Conservation (phyloP, 2,797 vertebrate species). For the Chaetophractus vellerosus region DNA sequence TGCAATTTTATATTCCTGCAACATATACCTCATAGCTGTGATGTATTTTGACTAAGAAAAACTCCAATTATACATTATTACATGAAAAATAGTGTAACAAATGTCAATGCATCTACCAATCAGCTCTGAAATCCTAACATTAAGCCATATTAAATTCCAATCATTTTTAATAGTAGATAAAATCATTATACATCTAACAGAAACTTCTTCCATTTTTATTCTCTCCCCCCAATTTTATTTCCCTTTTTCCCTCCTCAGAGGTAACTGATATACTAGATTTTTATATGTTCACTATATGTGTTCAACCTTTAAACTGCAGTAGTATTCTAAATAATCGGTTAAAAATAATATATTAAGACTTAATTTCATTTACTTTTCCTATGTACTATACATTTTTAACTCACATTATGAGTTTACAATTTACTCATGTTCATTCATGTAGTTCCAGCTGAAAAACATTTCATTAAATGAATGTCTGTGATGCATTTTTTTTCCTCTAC, state of each 20-base stretch:
- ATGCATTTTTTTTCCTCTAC: not conserved
- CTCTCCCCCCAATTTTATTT: not conserved
- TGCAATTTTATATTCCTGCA: not conserved
- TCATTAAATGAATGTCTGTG: not conserved
- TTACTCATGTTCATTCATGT: not conserved
- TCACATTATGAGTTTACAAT: not conserved
- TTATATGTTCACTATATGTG: not conserved
- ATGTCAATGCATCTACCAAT: not conserved
- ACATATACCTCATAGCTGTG: not conserved
- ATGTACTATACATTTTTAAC: not conserved
- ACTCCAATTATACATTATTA: not conserved
- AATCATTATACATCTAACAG: not conserved
- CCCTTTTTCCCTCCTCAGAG: not conserved
- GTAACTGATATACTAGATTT: not conserved
- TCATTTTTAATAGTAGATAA: not conserved
- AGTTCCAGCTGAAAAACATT: not conserved
- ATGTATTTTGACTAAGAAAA: not conserved
- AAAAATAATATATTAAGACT: not conserved
- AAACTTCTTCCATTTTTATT: not conserved
- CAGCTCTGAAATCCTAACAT: not conserved
- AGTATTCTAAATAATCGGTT: not conserved
- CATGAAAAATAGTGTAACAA: not conserved
- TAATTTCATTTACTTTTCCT: not conserved
- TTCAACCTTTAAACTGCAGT: not conserved
- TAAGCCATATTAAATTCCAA: not conserved